Percentiles rank a stretch among this genome's conserved stretches.
These are phyloP conservation scores for Drosophila dunni DNA, from an alignment of 1,140 invertebrate genomes.

Conservation along the genomic window DNA sequence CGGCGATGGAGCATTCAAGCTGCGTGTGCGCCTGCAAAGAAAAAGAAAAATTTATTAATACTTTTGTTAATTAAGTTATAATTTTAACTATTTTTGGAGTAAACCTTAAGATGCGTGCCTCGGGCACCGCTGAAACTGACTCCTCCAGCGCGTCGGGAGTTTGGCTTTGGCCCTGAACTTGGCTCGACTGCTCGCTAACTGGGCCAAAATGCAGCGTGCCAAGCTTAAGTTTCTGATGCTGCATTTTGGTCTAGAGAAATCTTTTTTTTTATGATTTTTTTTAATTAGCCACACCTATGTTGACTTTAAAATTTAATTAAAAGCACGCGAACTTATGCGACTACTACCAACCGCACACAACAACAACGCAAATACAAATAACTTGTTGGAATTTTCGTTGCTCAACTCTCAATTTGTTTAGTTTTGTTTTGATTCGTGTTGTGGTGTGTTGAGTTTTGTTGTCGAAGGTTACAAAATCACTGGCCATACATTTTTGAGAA, in stretches of 20 bases:
- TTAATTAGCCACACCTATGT: slow-evolving; percentile 48
- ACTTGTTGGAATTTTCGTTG: slow-evolving; percentile 56
- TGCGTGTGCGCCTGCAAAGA: slow-evolving; percentile 93
- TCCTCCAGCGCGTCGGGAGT: slow-evolving; percentile 8
- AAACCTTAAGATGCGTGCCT: slow-evolving; percentile 63
- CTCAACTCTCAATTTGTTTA: slow-evolving; percentile 15
- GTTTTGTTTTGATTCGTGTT: not conserved
- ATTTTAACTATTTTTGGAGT: not conserved
- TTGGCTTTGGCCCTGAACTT: slow-evolving; percentile 25
- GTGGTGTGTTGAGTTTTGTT: slow-evolving; percentile 18
- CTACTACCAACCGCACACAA: slow-evolving; percentile 23
- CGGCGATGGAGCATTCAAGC: slow-evolving; percentile 95
- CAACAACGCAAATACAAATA: slow-evolving; percentile 27
- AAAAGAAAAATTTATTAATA: slow-evolving; percentile 17
- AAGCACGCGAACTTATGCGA: slow-evolving; percentile 19
- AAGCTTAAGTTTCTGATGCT: slow-evolving; percentile 57
- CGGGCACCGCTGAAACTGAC: slow-evolving; percentile 24
- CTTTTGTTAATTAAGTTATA: not conserved
- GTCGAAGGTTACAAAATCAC: slow-evolving; percentile 75
- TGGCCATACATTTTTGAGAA: slow-evolving; percentile 63
- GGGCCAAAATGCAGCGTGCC: slow-evolving; percentile 38
- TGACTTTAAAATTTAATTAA: slow-evolving; percentile 21
- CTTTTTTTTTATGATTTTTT: not conserved
- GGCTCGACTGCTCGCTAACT: slow-evolving; percentile 17
- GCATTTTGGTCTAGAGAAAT: slow-evolving; percentile 35